Evolutionary conservation across 2,888 invertebrate genomes (phyloP).

Genomic region (Zelleria hepariella): DNA sequence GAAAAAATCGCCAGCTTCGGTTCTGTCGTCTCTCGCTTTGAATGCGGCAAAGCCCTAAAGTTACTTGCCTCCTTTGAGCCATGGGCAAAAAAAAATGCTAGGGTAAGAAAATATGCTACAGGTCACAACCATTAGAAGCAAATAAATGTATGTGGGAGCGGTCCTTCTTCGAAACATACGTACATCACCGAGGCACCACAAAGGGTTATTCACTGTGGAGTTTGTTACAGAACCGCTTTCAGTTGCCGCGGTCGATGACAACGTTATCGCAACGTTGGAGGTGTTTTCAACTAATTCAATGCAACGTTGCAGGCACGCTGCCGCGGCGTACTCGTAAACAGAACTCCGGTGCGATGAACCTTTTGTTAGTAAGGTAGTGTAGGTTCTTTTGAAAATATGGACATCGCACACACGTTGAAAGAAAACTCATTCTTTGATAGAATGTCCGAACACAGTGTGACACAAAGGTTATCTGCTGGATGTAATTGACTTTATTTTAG

Average conservation of each 20-base stretch:
- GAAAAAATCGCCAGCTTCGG: too few relatives aligned
- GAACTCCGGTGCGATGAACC: neutral
- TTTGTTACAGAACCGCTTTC: neutral
- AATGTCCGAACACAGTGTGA: too few relatives aligned
- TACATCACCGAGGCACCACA: neutral
- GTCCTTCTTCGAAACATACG: neutral
- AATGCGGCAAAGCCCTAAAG: too few relatives aligned
- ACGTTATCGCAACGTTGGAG: constrained; percentile 3
- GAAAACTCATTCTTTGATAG: too few relatives aligned
- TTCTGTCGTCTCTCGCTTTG: too few relatives aligned
- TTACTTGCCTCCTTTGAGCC: too few relatives aligned
- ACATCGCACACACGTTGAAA: too few relatives aligned
- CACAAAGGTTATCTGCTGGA: too few relatives aligned
- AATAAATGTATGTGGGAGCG: neutral
- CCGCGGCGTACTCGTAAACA: neutral
- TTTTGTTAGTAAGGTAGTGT: neutral
- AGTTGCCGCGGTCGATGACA: neutral
- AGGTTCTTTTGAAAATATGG: neutral
- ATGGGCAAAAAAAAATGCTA: too few relatives aligned
- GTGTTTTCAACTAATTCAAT: neutral
- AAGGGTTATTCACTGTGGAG: neutral
- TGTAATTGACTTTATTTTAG: too few relatives aligned
- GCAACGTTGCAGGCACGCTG: neutral
- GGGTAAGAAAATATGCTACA: too few relatives aligned
- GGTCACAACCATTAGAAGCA: too few relatives aligned